Evolutionary conservation across 2,888 invertebrate species (phyloP), one percentile per base, ranked within the genome.

Genomic region (Eupithecia inturbata): DNA sequence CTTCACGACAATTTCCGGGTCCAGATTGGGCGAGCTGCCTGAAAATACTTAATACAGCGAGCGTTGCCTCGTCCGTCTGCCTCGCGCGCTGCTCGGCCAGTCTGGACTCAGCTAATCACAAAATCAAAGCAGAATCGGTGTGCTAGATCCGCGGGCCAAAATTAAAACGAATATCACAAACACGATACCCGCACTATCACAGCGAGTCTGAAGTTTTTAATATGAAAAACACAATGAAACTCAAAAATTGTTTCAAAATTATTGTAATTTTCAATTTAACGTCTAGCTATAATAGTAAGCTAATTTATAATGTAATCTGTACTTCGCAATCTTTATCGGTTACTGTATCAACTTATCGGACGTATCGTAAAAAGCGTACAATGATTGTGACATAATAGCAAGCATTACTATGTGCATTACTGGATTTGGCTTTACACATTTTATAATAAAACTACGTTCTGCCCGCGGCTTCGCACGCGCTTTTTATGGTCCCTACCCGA

Each of bases 351-450:
- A 49, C 53, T 68, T 72, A 75, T 72, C 72, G 19, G 53, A 26
- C 41, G 36, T 57, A 68, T 69, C 72, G 69, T 36, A 33, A 67
- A 69, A 67, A 26, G 28, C 62, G 45, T 68, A 36, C 49, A 71
- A 76, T 73, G 62, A 73, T 62, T 71, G 19, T 63, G 45, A 70
- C 70, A 67, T 70, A 72, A 72, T 36, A 62, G 62, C 3, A 62
- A 57, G 57, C 26, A 57, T 57, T 14, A 14, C 22, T 57, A 57
- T 57, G 3, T 14, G 57, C 57, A 57, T 57, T 57, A 57, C 57
- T 57, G 26, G 12, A 26, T 22, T 57, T 12, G 9, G 10, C 14
- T 57, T 12, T 26, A 53, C 22, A n/a, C n/a, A n/a, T n/a, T n/a
- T n/a, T n/a, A n/a, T n/a, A n/a, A n/a, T n/a, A n/a, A n/a, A n/a